Conservation (phyloP, 2,113 vertebrate genomes). For the Cebidichthys violaceus region DNA sequence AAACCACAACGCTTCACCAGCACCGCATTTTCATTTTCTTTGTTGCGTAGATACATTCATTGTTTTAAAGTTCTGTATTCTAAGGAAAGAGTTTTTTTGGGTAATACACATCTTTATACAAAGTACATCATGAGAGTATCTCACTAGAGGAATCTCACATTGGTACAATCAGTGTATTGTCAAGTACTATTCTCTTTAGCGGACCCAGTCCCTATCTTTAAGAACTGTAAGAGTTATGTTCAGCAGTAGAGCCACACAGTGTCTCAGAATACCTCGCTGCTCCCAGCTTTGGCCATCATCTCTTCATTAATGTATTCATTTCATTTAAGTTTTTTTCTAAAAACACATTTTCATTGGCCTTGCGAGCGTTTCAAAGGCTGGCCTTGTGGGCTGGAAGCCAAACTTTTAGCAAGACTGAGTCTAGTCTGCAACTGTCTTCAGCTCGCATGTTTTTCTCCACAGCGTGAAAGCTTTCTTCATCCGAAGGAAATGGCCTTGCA, state of each 20-base stretch:
- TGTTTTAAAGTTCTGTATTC: neutral
- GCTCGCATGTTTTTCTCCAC: neutral
- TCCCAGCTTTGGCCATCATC: neutral
- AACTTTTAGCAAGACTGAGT: conserved; percentile 22
- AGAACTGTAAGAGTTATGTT: neutral
- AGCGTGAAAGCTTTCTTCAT: conserved; percentile 21
- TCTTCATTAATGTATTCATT: neutral
- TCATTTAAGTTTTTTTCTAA: neutral
- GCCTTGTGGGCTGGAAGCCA: conserved; percentile 37
- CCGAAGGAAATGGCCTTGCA: conserved; percentile 18
- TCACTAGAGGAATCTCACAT: neutral
- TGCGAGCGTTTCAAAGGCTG: conserved; percentile 22
- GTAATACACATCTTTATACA: neutral
- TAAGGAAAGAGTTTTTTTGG: neutral
- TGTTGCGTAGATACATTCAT: neutral
- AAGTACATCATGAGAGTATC: neutral
- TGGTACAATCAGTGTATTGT: neutral
- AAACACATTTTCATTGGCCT: neutral
- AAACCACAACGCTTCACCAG: neutral
- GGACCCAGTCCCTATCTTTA: neutral
- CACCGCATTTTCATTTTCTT: neutral
- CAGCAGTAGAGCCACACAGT: neutral
- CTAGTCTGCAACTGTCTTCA: neutral
- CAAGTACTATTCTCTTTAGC: neutral
- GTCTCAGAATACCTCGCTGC: neutral